phyloP scores from a whole-genome alignment of 2,113 vertebrate species.

The Eretmochelys imbricata region DNA sequence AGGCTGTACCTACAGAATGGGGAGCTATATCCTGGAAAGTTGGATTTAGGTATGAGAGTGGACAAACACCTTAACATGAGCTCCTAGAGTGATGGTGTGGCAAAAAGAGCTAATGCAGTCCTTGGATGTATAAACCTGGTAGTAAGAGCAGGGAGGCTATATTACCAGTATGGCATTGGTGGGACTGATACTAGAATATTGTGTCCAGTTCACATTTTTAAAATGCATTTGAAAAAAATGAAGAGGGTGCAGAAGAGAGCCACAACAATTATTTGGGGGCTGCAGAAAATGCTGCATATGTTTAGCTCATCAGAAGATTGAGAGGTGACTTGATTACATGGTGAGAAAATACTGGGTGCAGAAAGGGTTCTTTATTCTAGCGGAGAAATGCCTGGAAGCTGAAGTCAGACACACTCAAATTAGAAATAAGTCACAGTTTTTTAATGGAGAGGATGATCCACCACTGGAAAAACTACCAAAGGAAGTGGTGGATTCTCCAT shows the following conservation, averaged over 20 bases:
- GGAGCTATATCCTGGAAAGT: neutral
- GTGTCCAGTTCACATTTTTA: neutral
- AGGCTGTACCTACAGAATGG: neutral
- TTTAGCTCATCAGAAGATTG: neutral
- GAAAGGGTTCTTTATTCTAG: neutral
- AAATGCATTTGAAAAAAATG: neutral
- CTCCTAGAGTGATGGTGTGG: neutral
- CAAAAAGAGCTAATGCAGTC: neutral
- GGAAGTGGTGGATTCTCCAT: neutral
- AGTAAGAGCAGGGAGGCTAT: neutral
- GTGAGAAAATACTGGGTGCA: neutral
- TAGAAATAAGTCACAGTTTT: neutral
- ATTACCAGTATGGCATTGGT: neutral
- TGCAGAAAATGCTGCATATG: neutral
- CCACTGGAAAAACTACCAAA: neutral
- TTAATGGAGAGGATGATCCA: neutral
- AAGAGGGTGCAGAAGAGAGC: neutral
- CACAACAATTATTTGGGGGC: neutral
- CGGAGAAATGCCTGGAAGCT: neutral
- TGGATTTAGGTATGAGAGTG: neutral
- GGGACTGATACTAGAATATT: neutral
- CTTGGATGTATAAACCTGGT: neutral
- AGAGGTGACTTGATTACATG: neutral
- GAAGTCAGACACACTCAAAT: slow-evolving; percentile 10
- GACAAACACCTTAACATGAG: neutral